Base-by-base conservation (phyloP, 2,888 invertebrate genomes). In the Coenonympha glycerion region DNA sequence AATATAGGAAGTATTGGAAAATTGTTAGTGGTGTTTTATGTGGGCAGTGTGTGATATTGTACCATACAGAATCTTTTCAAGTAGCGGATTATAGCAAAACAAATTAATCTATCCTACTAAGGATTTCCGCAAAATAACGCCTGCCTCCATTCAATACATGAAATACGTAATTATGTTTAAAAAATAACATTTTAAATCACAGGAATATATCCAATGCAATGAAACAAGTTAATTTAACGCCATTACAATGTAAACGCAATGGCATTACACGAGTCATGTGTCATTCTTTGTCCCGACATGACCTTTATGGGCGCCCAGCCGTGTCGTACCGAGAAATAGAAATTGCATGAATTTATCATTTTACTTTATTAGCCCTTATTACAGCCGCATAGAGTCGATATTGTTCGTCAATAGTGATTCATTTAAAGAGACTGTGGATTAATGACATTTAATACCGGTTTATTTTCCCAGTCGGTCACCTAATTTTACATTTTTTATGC, bases 281-380 rank as follows among this genome's bases (percentile, higher is more conserved):
- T 64, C 69, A 72, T 67, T 61, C 65, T 65, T 61, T 68, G 67
- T 68, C 40, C 53, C 41, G 15, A 22, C 46, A 40, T 57, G 67
- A 58, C 73, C 72, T 69, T 59, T 52, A 63, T 69, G 58, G 40
- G 55, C 64, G 58, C 24, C 57, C 58, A 53, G 50, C 64, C 69
- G 64, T 63, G 59, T 57, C 52, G 62, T 63, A 62, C 62, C 47
- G 44, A 51, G 56, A 58, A 53, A 53, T 49, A 53, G 50, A 57
- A 41, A 39, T 45, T 46, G 48, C 28, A 49, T 42, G 3, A 37
- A 39, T 47, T 39, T 39, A 44, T 47, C 47, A 39, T 47, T 33
- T 50, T 37, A 33, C 19, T 44, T 47, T 47, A 49, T 49, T 46
- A 37, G 9, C 18, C 28, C 47, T 19, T 41, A 28, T 41, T 30